Percentiles rank a stretch among this genome's conserved stretches.
These are phyloP conservation scores for Erebia aethiops DNA, from an alignment of 2,888 invertebrate species.

Conservation along the genomic window DNA sequence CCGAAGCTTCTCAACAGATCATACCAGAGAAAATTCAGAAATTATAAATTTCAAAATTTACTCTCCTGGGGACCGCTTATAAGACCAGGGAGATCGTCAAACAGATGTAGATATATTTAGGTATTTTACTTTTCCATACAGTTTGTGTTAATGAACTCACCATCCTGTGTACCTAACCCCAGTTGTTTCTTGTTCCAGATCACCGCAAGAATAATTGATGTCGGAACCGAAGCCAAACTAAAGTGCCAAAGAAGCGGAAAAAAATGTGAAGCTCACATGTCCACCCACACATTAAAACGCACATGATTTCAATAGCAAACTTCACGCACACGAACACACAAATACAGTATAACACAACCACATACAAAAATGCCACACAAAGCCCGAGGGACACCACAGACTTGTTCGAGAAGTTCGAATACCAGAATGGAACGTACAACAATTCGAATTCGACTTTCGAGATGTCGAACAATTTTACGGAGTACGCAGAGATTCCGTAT, in stretches of 20 bases:
- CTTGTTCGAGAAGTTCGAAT: constrained; percentile 45
- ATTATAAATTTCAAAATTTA: too few species aligned
- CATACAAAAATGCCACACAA: constrained; percentile 56
- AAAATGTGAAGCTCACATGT: constrained; percentile 62
- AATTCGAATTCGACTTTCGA: constrained; percentile 54
- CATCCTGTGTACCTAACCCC: neutral
- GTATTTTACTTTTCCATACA: neutral
- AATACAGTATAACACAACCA: constrained; percentile 51
- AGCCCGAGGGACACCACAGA: constrained; percentile 45
- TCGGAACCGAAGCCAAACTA: constrained; percentile 26
- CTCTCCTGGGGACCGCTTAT: too few species aligned
- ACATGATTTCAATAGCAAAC: constrained; percentile 78
- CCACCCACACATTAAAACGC: constrained; percentile 48
- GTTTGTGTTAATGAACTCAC: neutral
- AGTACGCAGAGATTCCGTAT: constrained; percentile 87
- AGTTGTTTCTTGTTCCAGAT: constrained; percentile 40
- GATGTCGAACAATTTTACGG: constrained; percentile 64
- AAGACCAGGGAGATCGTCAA: too few species aligned
- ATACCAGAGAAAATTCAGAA: too few species aligned
- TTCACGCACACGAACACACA: constrained; percentile 62
- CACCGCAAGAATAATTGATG: constrained; percentile 16
- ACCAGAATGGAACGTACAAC: constrained; percentile 51
- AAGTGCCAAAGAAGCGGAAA: constrained; percentile 34
- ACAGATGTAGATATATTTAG: too few species aligned
- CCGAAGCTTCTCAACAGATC: too few species aligned